Evolutionary conservation across 2,888 invertebrate genomes (phyloP), one percentile per base, ranked within the genome.

Genomic region (Dryobotodes eremita): DNA sequence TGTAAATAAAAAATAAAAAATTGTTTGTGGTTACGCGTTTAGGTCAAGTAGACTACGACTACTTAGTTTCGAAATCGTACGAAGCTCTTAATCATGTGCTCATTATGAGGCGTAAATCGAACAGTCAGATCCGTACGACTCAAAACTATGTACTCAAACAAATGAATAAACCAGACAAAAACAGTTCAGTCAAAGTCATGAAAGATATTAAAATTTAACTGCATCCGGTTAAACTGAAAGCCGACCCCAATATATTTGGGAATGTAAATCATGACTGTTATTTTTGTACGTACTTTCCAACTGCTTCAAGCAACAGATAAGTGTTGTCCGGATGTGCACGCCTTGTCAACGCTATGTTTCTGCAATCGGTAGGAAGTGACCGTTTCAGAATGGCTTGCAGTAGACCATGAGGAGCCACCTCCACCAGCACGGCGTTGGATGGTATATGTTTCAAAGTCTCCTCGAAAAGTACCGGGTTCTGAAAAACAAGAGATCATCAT

Each of bases 331-430:
- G 95, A 86, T 98, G 97, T 10, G 97, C 97, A 55, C 98, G 97
- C 88, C 98, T 97, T 75, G 98, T 98, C 8, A 99, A 95, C 0
- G 98, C 97, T 73, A 99, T 96, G 90, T 98, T 98, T 2, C 95
- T 97, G 84, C 98, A 98, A 17, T 97, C 97, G 2, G 97, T 91
- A 17, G 96, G 94, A 53, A 99, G 93, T 0, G 98, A 98, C 69
- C 98, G 97, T 91, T 98, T 98, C 17, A 99, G 96, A 88, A 99
- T 98, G 0, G 99, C 98, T 93, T 99, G 99, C 78, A 99, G 97
- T 31, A 99, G 97, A 46, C 98, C 98, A 90, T 99, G 99, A 0
- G 99, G 99, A 0, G 99, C 99, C 80, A 99, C 98, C 94, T 99
- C 99, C 74, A 99, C 98, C 20, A 98, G 96, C 53, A 99, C 97